Evolutionary conservation across 2,113 vertebrate genomes (phyloP).

Genomic region (Chloropsis cyanopogon): DNA sequence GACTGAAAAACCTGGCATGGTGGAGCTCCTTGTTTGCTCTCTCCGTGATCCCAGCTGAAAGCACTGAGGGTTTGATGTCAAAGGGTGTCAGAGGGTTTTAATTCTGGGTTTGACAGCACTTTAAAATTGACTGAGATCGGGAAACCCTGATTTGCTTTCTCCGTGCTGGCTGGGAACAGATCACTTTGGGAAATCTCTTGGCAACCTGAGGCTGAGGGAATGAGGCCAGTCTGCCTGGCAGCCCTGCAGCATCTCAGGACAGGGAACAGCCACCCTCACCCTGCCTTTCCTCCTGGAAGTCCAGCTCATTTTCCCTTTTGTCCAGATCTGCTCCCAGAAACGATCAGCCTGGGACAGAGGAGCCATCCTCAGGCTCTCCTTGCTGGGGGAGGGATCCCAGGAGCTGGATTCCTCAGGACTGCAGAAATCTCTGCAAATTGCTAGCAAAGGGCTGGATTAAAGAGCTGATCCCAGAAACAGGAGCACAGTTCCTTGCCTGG

Average conservation of each 20-base stretch:
- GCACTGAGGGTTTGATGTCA: background rate
- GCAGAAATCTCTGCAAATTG: background rate
- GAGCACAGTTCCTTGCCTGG: background rate
- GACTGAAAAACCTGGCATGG: background rate
- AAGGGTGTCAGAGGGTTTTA: background rate
- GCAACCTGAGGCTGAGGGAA: background rate
- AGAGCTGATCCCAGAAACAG: constrained; percentile 2
- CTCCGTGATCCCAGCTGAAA: background rate
- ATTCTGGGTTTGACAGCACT: background rate
- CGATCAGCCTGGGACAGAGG: background rate
- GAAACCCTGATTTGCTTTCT: background rate
- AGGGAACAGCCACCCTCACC: background rate
- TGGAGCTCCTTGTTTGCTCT: background rate
- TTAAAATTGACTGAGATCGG: background rate
- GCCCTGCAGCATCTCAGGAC: background rate
- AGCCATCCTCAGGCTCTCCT: background rate
- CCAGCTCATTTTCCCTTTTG: background rate
- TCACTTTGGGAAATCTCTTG: background rate
- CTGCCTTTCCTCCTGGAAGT: background rate
- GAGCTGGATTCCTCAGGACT: background rate
- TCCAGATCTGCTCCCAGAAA: background rate
- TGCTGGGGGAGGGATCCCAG: background rate
- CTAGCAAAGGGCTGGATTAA: background rate
- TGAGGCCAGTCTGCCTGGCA: background rate
- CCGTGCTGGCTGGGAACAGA: background rate